Evolutionary conservation across 2,888 invertebrate genomes (phyloP), one percentile per base, ranked within the genome.

Genomic region (Dolichomitus sp.): DNA sequence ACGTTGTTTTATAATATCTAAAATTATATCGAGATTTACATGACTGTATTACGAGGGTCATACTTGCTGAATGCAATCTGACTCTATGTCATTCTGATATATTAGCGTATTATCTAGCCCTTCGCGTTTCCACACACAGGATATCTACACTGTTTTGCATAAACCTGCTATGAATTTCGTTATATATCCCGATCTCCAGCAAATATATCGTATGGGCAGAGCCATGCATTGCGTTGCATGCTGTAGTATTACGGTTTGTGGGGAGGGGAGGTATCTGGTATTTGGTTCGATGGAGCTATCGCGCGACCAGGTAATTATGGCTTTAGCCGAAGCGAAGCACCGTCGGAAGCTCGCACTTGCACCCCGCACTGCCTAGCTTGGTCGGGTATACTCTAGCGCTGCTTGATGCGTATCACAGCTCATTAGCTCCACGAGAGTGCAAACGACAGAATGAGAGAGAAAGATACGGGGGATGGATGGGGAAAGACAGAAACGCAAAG

Each of bases 401-500:
- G 91, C 91, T 90, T 90, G 93, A 93, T 93, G 92, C 89, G 91
- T 93, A 93, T 93, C 93, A 90, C 89, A 90, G 90, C 92, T 93
- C 93, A 93, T 93, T 93, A 93, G 92, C 92, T 91, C 88, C 88
- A 86, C 85, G 88, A 89, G 87, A 90, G 90, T 89, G 90, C 91
- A 90, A 92, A 91, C 89, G 88, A 90, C 87, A 87, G 87, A 87
- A 91, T 87, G 88, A 84, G 83, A 86, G 86, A 88, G 45, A 54
- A 66, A 75, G 40, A 75, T 52, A 57, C 19, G 52, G 65, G 33
- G 66, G 73, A 76, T 50, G 63, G 73, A 78, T 61, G 57, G 75
- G 70, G 80, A 84, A 73, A 74, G 74, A 68, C 45, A 57, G 54
- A 78, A 63, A 59, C 42, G 54, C 54, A 65, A 70, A 74, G 79